These are phyloP conservation scores for Nipponia nippon DNA, from an alignment of 2,113 vertebrate species.

Conservation along the genomic window DNA sequence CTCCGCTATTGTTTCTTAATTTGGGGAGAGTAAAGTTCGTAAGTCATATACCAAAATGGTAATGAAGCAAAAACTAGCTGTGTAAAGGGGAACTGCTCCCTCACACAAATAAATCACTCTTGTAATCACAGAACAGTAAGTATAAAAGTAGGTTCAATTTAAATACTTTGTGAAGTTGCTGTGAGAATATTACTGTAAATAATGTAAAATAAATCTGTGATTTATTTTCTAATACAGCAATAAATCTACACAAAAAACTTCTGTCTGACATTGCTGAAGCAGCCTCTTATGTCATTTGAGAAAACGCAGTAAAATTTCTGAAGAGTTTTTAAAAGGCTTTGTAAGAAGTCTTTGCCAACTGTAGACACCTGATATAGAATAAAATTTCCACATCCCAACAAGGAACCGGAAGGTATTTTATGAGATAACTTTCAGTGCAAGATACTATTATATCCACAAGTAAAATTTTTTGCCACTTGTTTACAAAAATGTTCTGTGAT, in stretches of 20 bases:
- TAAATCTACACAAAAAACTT: not conserved
- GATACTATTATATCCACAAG: not conserved
- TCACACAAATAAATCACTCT: not conserved
- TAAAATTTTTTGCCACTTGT: not conserved
- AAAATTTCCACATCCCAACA: not conserved
- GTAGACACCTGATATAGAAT: not conserved
- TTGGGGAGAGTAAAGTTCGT: not conserved
- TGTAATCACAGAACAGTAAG: not conserved
- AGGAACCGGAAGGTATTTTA: not conserved
- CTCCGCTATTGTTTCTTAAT: not conserved
- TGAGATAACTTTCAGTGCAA: not conserved
- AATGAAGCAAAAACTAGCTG: not conserved
- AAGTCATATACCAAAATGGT: not conserved
- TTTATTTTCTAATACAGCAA: slow-evolving; percentile 19
- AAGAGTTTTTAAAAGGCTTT: not conserved
- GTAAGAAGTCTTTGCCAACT: not conserved
- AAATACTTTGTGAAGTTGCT: not conserved
- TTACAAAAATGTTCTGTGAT: not conserved
- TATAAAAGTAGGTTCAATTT: not conserved
- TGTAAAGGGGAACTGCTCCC: not conserved
- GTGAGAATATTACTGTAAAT: not conserved
- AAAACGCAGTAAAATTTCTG: not conserved
- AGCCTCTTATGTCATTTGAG: not conserved
- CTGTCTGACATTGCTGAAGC: not conserved
- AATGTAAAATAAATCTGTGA: not conserved